These are phyloP conservation scores for Cremastinae sp. DNA, from an alignment of 2,888 invertebrate species.

Conservation along the genomic window DNA sequence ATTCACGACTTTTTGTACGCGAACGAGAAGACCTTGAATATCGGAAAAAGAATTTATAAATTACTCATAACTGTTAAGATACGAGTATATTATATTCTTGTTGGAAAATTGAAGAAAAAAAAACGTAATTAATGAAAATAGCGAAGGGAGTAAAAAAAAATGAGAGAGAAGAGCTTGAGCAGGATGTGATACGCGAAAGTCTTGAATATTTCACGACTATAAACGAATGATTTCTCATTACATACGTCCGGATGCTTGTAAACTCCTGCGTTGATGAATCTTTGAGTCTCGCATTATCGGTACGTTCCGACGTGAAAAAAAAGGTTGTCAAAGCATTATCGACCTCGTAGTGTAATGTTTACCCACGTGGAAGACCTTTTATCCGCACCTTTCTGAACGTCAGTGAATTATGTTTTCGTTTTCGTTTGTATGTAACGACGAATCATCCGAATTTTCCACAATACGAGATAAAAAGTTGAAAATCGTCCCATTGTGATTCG, in stretches of 20 bases:
- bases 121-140: constrained; percentile 14
- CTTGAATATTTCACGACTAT: constrained; percentile 39
- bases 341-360: neutral
- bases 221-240: constrained; percentile 46
- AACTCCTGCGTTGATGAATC: constrained; percentile 6
- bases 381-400: constrained; percentile 12
- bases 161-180: constrained; percentile 49
- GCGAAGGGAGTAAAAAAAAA: constrained; percentile 13
- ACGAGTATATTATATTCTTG: constrained; percentile 55
- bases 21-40: constrained; percentile 39
- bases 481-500: constrained; percentile 60
- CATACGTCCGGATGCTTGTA: constrained; percentile 23
- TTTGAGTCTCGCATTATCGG: constrained; percentile 11
- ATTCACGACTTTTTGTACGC: constrained; percentile 59
- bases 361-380: constrained; percentile 15
- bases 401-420: neutral
- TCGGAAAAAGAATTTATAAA: constrained; percentile 54
- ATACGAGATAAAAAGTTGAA: constrained; percentile 15
- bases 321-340: constrained; percentile 16
- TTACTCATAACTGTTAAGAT: constrained; percentile 56
- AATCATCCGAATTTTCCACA: constrained; percentile 42
- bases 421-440: constrained; percentile 36
- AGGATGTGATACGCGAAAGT: constrained; percentile 53
- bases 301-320: constrained; percentile 9
- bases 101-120: constrained; percentile 49